Base-by-base conservation (phyloP, 2,113 vertebrate genomes). In the Terrapene triunguis region DNA sequence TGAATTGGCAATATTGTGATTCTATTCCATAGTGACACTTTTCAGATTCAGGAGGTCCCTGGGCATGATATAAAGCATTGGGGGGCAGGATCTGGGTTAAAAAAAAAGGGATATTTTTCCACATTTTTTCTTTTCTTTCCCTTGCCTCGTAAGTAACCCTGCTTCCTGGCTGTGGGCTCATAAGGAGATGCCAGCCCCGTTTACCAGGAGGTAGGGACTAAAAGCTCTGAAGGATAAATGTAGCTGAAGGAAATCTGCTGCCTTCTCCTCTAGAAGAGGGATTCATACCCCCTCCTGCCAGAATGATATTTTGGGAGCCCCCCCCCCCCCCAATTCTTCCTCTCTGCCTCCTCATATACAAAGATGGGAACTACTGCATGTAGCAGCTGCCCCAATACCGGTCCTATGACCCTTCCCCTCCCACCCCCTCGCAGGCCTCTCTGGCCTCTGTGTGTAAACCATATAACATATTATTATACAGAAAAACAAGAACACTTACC, bases 401-500 rank as follows among this genome's bases (percentile, higher is more conserved):
- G 10, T 72, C 65, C n/a, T 72, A 19, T n/a, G 17, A n/a, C 16
- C 3, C 62, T 35, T 10, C 12, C 3, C 29, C 32, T 32, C 5
- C 27, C 27, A 3, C 12, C 1, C 8, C 55, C 24, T 7, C 7
- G 8, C 44, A 47, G 12, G 59, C 12, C 29, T 62, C 59, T 62
- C 29, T 62, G 59, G 59, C 81, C 65, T 13, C 79, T 47, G 32
- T 16, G 42, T 92, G 48, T 38, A 89, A 80, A 54, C 8, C 59
- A 84, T 17, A 72, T 62, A 10, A 87, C 92, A 25, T 4, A 21
- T 0, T 27, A 1, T 6, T 17, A 35, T 38, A 55, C 44, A 80
- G 57, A 62, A 90, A 93, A 95, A 54, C 78, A 80, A 83, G n/a
- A 62, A 55, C 76, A 92, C 99, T 99, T 99, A 99, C 99, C 97